Base-by-base conservation (phyloP, 2,888 invertebrate species). In the Homarus gammarus region DNA sequence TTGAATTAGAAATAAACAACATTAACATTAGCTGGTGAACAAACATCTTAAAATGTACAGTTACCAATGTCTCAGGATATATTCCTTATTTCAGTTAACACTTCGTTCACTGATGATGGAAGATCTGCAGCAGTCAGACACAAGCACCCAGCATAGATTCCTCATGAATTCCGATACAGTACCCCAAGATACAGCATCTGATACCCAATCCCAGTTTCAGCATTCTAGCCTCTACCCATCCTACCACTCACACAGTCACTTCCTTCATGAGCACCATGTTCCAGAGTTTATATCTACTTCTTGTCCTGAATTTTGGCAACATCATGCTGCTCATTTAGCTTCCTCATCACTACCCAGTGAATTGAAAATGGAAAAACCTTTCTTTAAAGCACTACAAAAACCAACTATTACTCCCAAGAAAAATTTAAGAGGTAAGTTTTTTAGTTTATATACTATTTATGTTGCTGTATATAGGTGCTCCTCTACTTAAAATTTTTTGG, bases 31-130 rank as follows among this genome's bases (percentile, higher is more conserved):
- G n/a, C n/a, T n/a, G n/a, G n/a, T n/a, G n/a, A n/a, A n/a, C n/a
- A n/a, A n/a, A n/a, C n/a, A n/a, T n/a, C n/a, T n/a, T n/a, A n/a
- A n/a, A n/a, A n/a, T n/a, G n/a, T n/a, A n/a, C n/a, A n/a, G n/a
- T n/a, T n/a, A n/a, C n/a, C n/a, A n/a, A n/a, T n/a, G n/a, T n/a
- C n/a, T n/a, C n/a, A n/a, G n/a, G n/a, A n/a, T 56, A 5, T 56
- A 18, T 56, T 56, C 18, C 56, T 3, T 49, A 8, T 40, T 49
- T 40, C 92, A 96, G 95, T 96, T 97, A 22, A 96, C 97, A 0
- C 94, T 99, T 10, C 96, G 97, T 92, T 97, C 98, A 0, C 95
- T 99, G 36, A 95, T 97, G 3, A 97, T 99, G 97, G 98, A 98
- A 94, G 98, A 99, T 94, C 95, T 98, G 3, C 95, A 97, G 10